Percentiles rank a stretch among this genome's conserved stretches.
phyloP scores from a whole-genome alignment of 2,113 vertebrate genomes.

The Corythoichthys intestinalis region DNA sequence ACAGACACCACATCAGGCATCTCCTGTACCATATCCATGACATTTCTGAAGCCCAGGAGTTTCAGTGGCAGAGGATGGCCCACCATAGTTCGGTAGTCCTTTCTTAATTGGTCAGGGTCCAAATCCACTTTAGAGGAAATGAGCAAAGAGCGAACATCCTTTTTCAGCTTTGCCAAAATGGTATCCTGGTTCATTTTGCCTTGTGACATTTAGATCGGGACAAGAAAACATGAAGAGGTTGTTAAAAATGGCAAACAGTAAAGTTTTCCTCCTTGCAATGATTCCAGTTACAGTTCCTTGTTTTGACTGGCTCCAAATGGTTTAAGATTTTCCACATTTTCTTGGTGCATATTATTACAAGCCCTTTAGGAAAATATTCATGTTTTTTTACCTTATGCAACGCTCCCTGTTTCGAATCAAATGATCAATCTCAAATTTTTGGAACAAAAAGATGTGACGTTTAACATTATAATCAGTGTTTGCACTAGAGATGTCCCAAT shows the following conservation, averaged over 20 bases:
- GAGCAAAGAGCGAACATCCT: conserved; percentile 83
- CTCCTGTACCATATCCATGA: conserved; percentile 79
- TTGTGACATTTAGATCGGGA: conserved; percentile 6
- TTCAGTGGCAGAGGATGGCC: conserved; percentile 78
- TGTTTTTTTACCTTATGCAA: no score
- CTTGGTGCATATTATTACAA: no score
- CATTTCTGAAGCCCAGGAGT: conserved; percentile 75
- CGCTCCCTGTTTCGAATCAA: no score
- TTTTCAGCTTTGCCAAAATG: conserved; percentile 75
- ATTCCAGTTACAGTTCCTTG: no score
- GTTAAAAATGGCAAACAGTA: background rate
- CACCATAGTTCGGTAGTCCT: conserved; percentile 78
- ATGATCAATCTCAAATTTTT: no score
- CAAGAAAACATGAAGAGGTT: background rate
- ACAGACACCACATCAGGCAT: conserved; percentile 85
- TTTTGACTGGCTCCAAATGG: no score
- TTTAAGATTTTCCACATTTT: no score
- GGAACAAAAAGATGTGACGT: no score
- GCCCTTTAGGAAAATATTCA: no score
- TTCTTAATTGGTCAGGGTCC: conserved; percentile 70
- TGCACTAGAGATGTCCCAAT: no score
- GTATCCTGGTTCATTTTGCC: conserved; percentile 66
- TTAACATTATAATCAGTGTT: no score
- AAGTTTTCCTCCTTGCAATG: no score
- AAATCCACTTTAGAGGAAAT: conserved; percentile 79